Conservation (phyloP, 1,140 invertebrate genomes). For the Acromyrmex heyeri region DNA sequence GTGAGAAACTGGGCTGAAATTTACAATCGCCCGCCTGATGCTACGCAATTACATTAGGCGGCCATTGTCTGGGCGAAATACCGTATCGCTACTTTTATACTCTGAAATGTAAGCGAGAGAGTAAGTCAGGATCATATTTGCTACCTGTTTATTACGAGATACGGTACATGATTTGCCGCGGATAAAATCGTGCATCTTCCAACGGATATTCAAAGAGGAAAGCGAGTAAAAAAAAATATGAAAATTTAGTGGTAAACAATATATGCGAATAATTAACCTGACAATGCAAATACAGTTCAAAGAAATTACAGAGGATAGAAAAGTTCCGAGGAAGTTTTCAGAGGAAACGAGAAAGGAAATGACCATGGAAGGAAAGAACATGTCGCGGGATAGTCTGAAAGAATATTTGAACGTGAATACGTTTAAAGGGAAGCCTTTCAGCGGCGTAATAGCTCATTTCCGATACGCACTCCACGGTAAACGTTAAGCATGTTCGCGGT, state of each 20-base stretch:
- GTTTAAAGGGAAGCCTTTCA: constrained; percentile 49
- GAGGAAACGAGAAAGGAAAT: constrained; percentile 12
- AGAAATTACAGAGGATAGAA: constrained; percentile 37
- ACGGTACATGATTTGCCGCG: constrained; percentile 11
- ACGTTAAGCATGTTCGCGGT: constrained; percentile 36
- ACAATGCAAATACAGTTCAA: constrained; percentile 7
- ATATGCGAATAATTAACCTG: neutral
- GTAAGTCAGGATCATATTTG: constrained; percentile 19
- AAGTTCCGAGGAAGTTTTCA: neutral
- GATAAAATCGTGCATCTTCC: neutral
- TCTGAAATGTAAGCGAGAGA: constrained; percentile 42
- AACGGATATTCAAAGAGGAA: neutral
- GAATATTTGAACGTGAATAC: constrained; percentile 50
- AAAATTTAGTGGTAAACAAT: neutral
- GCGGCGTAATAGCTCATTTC: constrained; percentile 56
- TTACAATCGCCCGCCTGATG: constrained; percentile 41
- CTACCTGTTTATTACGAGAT: constrained; percentile 50
- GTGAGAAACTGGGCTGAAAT: constrained; percentile 62
- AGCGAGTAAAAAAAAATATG: neutral
- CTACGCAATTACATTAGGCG: constrained; percentile 57
- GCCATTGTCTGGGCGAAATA: constrained; percentile 56
- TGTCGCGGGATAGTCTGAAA: neutral
- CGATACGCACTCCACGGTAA: constrained; percentile 33
- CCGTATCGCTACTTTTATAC: constrained; percentile 35
- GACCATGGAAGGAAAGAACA: neutral